These are phyloP conservation scores for Lepus oiostolus DNA, from an alignment of 2,797 vertebrate genomes.

Conservation along the genomic window DNA sequence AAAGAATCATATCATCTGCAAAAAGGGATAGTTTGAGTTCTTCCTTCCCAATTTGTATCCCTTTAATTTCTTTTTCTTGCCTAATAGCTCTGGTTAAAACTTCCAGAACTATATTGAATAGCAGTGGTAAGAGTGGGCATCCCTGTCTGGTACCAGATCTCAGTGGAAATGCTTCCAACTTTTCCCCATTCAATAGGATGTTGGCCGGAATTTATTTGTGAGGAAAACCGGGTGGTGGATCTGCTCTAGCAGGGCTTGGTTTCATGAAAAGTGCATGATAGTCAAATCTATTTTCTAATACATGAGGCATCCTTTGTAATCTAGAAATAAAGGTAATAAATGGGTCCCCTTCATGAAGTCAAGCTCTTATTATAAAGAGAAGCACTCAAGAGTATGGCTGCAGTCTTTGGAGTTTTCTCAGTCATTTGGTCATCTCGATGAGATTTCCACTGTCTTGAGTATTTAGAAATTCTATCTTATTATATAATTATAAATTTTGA, in stretches of 20 bases:
- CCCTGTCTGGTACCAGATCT: too few species aligned
- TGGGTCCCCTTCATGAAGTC: neutral
- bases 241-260: neutral
- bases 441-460: neutral
- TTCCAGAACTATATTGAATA: too few species aligned
- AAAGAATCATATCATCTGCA: too few species aligned
- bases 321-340: neutral
- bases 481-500: conserved; percentile 23
- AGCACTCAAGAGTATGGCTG: neutral
- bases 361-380: neutral
- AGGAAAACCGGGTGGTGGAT: neutral
- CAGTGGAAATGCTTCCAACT: too few species aligned
- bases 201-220: neutral
- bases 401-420: neutral
- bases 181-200: too few species aligned
- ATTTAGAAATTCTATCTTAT: neutral
- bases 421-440: neutral
- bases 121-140: too few species aligned
- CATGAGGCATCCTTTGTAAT: neutral
- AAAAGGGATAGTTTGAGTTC: too few species aligned
- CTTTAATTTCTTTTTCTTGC: too few species aligned
- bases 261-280: neutral
- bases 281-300: neutral
- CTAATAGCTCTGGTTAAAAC: too few species aligned
- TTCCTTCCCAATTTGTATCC: too few species aligned